A percentile compares a stretch with the other conserved stretches of the same genome.
phyloP scores from a whole-genome alignment of 2,888 invertebrate genomes.

The Pandemis cinnamomeana region DNA sequence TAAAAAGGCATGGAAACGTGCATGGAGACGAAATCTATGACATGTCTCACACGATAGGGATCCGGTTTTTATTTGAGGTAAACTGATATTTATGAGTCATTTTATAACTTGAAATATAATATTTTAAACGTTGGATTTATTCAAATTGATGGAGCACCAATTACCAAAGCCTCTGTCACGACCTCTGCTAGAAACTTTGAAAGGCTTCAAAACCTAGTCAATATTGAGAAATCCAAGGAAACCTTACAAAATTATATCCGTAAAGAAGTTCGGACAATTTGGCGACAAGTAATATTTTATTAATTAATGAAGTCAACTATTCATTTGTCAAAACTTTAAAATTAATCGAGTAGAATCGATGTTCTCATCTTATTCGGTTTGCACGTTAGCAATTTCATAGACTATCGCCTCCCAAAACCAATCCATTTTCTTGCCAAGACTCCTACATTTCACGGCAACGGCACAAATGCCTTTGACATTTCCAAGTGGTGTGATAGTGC shows the following conservation, averaged over 20 bases:
- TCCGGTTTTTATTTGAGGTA: slow-evolving; percentile 9
- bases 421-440: not conserved
- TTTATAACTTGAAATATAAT: not conserved
- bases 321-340: no score
- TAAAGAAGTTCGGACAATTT: not conserved
- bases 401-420: not conserved
- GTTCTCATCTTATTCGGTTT: no score
- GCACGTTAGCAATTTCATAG: not conserved
- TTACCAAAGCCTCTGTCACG: not conserved
- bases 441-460: not conserved
- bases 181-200: not conserved
- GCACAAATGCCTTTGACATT: slow-evolving; percentile 24
- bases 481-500: slow-evolving; percentile 40
- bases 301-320: not conserved
- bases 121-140: slow-evolving; percentile 23
- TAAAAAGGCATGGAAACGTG: not conserved
- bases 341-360: no score
- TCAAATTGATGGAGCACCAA: not conserved
- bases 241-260: not conserved
- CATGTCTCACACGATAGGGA: not conserved
- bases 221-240: not conserved
- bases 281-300: not conserved
- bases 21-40: not conserved
- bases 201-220: not conserved
- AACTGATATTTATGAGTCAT: slow-evolving; percentile 12